Base-by-base conservation (phyloP, 2,797 vertebrate species). In the Rhyacichthys aspro region DNA sequence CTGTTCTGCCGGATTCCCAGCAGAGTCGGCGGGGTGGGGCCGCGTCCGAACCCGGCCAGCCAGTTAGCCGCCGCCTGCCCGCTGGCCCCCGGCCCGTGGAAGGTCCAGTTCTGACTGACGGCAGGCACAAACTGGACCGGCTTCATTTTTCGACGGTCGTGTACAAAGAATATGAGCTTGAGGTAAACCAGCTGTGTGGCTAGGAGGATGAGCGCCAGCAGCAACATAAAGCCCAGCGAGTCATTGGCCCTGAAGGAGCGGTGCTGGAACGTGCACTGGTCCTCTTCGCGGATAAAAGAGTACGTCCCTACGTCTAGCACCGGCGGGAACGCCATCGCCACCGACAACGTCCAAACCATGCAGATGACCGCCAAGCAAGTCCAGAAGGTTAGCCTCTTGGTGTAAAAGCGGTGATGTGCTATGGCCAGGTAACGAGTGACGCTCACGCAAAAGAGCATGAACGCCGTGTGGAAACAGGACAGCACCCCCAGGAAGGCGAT, bases 131-230 rank as follows among this genome's bases (percentile, higher is more conserved):
- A 98, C 95, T 99, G 98, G 89, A 99, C 98, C 18, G 98, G 98
- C 93, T 99, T 99, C 98, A 99, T 99, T 95, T 99, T 99, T 91
- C 98, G 94, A 62, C 96, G 95, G 81, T 98, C 96, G 1, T 99
- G 96, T 78, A 99, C 98, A 55, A 99, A 99, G 92, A 99, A 98
- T 86, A 99, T 98, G 92, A 99, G 97, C 95, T 99, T 99, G 96
- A 99, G 97, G 97, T 99, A 99, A 94, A 99, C 96, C 92, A 99
- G 95, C 95, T 99, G 98, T 81, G 98, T 99, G 92, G 98, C 98
- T 86, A 99, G 92, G 84, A 99, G 95, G 85, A 99, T 99, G 81
- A 99, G 95, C 43, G 96, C 98, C 85, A 99, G 95, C 72, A 99
- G 94, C 78, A 99, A 93, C 98, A 99, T 99, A 93, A 99, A 99